Conservation (phyloP, 2,888 invertebrate species). For the Macroteleia sp. region DNA sequence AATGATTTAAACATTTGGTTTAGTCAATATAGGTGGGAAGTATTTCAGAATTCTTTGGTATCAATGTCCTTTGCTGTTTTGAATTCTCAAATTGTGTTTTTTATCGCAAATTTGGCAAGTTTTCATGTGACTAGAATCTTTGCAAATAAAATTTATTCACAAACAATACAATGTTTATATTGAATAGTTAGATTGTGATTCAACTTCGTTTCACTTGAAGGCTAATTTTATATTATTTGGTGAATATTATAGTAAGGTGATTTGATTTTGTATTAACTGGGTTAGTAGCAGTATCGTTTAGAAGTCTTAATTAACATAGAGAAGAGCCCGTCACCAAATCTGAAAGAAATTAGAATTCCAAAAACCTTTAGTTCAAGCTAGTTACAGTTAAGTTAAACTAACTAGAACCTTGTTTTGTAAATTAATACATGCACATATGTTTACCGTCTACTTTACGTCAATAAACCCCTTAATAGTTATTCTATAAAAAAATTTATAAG, state of each 20-base stretch:
- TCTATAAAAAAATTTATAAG: too few relatives aligned
- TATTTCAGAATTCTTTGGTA: slow-evolving; percentile 38
- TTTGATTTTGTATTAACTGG: slow-evolving; percentile 57
- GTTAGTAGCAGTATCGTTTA: slow-evolving; percentile 68
- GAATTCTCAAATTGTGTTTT: not conserved
- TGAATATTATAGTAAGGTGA: slow-evolving; percentile 29
- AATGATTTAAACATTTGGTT: slow-evolving; percentile 28
- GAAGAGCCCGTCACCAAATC: slow-evolving; percentile 79
- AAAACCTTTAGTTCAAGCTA: slow-evolving; percentile 67
- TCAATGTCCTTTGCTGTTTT: slow-evolving; percentile 23
- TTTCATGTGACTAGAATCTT: slow-evolving; percentile 68
- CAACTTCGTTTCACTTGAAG: slow-evolving; percentile 13
- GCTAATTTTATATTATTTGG: slow-evolving; percentile 39
- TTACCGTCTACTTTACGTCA: too few relatives aligned
- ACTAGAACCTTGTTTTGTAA: not conserved
- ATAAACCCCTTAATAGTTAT: too few relatives aligned
- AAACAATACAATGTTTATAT: slow-evolving; percentile 17
- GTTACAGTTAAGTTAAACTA: slow-evolving; percentile 23
- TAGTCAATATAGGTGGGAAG: slow-evolving; percentile 26
- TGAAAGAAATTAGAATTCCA: slow-evolving; percentile 80
- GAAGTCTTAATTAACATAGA: slow-evolving; percentile 71
- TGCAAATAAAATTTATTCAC: slow-evolving; percentile 16
- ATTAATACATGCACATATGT: slow-evolving; percentile 22
- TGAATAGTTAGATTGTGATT: not conserved
- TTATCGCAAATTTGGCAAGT: slow-evolving; percentile 39